phyloP scores from a whole-genome alignment of 2,113 vertebrate genomes.

The Oryzias woworae region DNA sequence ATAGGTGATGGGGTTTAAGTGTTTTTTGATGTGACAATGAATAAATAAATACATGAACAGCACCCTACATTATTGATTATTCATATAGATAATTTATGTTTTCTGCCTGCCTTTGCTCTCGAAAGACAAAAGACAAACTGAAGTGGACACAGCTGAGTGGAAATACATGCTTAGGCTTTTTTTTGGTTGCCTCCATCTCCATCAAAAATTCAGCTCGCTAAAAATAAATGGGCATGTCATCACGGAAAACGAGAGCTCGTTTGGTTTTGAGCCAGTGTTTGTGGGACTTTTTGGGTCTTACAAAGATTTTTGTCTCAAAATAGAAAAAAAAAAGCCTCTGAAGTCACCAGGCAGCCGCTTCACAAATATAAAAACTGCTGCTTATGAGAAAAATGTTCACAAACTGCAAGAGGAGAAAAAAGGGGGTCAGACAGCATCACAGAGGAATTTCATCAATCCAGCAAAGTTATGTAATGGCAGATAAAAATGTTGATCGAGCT shows the following conservation, averaged over 20 bases:
- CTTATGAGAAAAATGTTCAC: constrained; percentile 2
- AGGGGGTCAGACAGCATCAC: background rate
- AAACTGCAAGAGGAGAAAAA: constrained; percentile 19
- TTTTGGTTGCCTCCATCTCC: constrained; percentile 19
- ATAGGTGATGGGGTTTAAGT: background rate
- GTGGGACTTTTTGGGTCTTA: constrained; percentile 15
- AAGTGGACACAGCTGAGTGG: constrained; percentile 25
- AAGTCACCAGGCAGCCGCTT: constrained; percentile 6
- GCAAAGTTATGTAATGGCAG: background rate
- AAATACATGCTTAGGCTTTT: constrained; percentile 20
- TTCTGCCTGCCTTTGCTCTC: constrained; percentile 13
- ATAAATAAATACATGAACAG: constrained; percentile 5
- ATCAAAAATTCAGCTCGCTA: constrained; percentile 64
- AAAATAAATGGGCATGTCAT: constrained; percentile 54
- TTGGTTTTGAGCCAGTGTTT: constrained; percentile 40
- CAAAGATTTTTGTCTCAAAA: background rate
- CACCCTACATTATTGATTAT: constrained; percentile 43
- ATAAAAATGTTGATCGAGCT: background rate
- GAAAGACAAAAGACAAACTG: constrained; percentile 26
- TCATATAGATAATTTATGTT: constrained; percentile 51
- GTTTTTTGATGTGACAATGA: constrained; percentile 9
- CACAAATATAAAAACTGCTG: constrained; percentile 17
- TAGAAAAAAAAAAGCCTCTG: constrained; percentile 1
- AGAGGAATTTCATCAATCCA: constrained; percentile 7
- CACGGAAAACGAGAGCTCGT: constrained; percentile 38